phyloP scores from a whole-genome alignment of 2,888 invertebrate genomes.

The Trichogramma dendrolimi region DNA sequence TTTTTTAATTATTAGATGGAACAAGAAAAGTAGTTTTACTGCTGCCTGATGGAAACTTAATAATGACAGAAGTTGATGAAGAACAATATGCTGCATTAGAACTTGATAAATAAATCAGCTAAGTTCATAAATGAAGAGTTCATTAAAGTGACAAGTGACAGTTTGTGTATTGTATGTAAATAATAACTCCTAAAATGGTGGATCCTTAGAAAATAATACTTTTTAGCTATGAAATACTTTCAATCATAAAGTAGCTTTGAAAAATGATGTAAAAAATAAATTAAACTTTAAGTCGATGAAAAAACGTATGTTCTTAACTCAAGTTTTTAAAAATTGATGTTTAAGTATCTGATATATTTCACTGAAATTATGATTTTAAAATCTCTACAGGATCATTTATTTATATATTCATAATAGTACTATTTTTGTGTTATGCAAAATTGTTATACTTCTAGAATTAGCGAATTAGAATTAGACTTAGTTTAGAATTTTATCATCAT shows the following conservation, averaged over 20 bases:
- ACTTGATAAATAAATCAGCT: slow-evolving; percentile 56
- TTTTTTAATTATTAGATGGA: slow-evolving; percentile 60
- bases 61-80: slow-evolving; percentile 83
- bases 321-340: slow-evolving; percentile 42
- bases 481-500: no score
- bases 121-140: slow-evolving; percentile 18
- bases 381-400: slow-evolving; percentile 33
- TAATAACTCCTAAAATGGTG: slow-evolving; percentile 39
- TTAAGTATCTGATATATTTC: slow-evolving; percentile 41
- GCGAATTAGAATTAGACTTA: slow-evolving; percentile 33
- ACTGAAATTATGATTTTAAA: slow-evolving; percentile 42
- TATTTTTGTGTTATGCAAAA: slow-evolving; percentile 35
- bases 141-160: slow-evolving; percentile 31
- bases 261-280: slow-evolving; percentile 35
- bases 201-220: slow-evolving; percentile 28
- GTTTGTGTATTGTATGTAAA: slow-evolving; percentile 48
- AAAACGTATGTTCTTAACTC: slow-evolving; percentile 31
- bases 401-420: slow-evolving; percentile 22
- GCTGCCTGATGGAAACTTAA: slow-evolving; percentile 78
- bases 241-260: slow-evolving; percentile 29
- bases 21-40: slow-evolving; percentile 79
- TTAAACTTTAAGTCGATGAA: slow-evolving; percentile 24
- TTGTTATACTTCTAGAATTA: slow-evolving; percentile 46
- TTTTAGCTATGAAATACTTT: slow-evolving; percentile 30
- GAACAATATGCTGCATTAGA: slow-evolving; percentile 73